Evolutionary conservation across 2,113 vertebrate genomes (phyloP).

Genomic region (Mus spicilegus): DNA sequence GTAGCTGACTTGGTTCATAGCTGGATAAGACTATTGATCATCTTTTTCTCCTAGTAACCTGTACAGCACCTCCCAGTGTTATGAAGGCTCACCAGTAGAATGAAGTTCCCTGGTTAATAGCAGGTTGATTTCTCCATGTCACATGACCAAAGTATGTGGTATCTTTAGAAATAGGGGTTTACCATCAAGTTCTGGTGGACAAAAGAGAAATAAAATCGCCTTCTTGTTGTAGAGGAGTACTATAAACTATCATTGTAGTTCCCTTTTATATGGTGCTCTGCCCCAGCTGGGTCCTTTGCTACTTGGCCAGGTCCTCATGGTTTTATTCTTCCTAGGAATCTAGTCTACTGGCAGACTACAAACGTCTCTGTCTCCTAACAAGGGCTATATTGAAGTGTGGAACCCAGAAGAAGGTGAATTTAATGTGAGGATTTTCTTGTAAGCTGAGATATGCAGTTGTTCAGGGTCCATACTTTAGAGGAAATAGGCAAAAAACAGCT

Average conservation of each 20-base stretch:
- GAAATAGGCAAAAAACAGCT: background rate
- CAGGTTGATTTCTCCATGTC: background rate
- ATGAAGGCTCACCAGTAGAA: background rate
- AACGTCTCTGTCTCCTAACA: background rate
- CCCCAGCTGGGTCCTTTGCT: background rate
- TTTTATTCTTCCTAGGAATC: background rate
- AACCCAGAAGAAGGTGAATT: conserved; percentile 8
- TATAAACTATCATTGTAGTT: background rate
- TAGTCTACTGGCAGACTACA: background rate
- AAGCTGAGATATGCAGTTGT: background rate
- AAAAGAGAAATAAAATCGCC: background rate
- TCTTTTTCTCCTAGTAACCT: background rate
- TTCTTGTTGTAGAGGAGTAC: background rate
- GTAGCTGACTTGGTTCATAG: background rate
- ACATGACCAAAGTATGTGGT: background rate
- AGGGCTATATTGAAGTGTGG: background rate
- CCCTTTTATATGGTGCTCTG: background rate
- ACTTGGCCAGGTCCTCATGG: background rate
- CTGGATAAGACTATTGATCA: background rate
- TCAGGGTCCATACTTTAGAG: background rate
- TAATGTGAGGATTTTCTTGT: background rate
- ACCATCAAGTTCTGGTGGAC: background rate
- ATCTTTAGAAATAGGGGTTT: background rate
- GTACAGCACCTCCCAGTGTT: background rate
- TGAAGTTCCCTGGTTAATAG: background rate